phyloP scores from a whole-genome alignment of 2,113 vertebrate species.

The Physeter macrocephalus region DNA sequence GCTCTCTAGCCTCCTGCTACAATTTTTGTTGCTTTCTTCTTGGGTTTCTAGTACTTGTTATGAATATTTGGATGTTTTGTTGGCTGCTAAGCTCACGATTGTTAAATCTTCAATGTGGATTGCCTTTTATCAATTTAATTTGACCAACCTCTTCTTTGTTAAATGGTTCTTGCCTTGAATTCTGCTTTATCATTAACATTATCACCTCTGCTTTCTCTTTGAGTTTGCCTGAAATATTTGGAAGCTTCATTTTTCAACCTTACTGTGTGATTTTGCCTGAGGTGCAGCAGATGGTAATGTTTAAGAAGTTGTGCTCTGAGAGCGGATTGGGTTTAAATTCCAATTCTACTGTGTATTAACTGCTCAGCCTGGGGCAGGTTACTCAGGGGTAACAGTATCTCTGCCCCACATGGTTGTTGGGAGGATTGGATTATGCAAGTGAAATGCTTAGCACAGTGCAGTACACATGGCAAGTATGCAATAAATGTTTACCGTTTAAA shows the following conservation, averaged over 20 bases:
- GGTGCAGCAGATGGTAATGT: neutral
- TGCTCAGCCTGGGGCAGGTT: neutral
- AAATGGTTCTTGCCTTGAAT: conserved; percentile 4
- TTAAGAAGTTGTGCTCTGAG: neutral
- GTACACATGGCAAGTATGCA: neutral
- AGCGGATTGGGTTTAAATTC: neutral
- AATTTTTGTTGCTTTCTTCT: neutral
- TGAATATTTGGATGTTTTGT: neutral
- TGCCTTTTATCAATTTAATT: neutral
- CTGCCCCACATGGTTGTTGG: neutral
- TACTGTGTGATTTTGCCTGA: neutral
- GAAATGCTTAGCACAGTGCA: neutral
- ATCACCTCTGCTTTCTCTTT: neutral
- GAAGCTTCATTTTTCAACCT: neutral
- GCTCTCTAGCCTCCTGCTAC: neutral
- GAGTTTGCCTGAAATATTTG: conserved; percentile 23
- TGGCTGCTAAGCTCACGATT: neutral
- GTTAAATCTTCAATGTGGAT: neutral
- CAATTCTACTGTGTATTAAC: neutral
- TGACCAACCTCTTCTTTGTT: neutral
- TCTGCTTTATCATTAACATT: neutral
- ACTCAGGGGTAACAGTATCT: neutral
- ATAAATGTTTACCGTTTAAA: neutral
- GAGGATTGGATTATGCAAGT: neutral
- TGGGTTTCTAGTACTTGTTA: neutral